Conservation (phyloP, 2,113 vertebrate genomes). For the Heterocephalus glaber region DNA sequence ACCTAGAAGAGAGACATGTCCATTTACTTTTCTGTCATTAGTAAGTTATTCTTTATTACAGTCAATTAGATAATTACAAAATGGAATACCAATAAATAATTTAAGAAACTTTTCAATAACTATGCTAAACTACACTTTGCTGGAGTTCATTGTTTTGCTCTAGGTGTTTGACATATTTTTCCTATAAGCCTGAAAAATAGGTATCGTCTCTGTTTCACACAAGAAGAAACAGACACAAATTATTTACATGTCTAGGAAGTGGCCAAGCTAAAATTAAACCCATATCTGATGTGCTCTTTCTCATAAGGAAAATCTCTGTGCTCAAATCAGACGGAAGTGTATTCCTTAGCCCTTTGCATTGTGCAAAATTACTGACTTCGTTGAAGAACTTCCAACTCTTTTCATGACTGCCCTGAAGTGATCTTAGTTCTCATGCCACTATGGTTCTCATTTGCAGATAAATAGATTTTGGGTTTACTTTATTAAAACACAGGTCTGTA, state of each 20-base stretch:
- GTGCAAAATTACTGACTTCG: background rate
- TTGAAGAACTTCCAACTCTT: background rate
- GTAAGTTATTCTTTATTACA: background rate
- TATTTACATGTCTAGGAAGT: background rate
- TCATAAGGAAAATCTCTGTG: background rate
- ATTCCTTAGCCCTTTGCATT: background rate
- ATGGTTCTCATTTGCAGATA: background rate
- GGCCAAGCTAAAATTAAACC: background rate
- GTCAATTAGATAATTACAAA: constrained; percentile 22
- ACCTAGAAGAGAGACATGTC: background rate
- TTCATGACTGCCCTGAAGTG: background rate
- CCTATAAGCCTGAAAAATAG: background rate
- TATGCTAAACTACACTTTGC: background rate
- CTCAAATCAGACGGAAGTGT: background rate
- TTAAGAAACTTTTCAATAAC: background rate
- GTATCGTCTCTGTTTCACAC: background rate
- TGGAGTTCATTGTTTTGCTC: background rate
- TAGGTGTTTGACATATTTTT: background rate
- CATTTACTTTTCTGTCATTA: background rate
- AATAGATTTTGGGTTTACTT: background rate
- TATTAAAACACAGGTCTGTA: background rate
- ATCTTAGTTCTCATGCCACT: background rate
- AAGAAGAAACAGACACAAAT: background rate
- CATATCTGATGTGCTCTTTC: background rate
- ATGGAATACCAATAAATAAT: background rate